Conservation (phyloP, 2,797 vertebrate genomes). For the Spheniscus humboldti region DNA sequence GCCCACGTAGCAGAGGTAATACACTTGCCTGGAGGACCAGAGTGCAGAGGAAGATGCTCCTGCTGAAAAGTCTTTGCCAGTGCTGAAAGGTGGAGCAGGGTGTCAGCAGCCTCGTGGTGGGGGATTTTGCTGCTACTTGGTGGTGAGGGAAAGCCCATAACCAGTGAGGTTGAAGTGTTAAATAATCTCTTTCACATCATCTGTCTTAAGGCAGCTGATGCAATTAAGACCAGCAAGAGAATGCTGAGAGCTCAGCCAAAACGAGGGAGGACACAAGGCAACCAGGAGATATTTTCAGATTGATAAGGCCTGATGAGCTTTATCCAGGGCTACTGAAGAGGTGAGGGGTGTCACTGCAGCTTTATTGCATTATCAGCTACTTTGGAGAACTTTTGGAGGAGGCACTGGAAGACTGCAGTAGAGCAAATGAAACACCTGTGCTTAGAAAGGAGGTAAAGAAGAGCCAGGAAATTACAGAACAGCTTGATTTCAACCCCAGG, state of each 20-base stretch:
- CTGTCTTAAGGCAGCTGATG: not conserved
- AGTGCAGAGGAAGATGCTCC: not conserved
- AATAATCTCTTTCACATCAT: not conserved
- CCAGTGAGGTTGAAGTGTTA: not conserved
- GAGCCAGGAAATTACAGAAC: not conserved
- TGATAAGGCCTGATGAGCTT: not conserved
- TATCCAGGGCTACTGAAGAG: not conserved
- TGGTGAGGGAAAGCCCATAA: not conserved
- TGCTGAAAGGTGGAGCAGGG: not conserved
- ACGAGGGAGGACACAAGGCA: not conserved
- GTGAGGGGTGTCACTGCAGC: not conserved
- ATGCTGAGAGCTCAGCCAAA: not conserved
- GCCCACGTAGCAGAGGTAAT: fast-evolving
- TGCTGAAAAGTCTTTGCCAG: not conserved
- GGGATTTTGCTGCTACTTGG: not conserved
- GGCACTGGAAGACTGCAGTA: not conserved
- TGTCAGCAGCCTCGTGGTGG: not conserved
- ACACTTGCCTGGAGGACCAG: not conserved
- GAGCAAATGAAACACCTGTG: not conserved
- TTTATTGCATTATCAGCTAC: not conserved
- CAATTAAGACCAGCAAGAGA: not conserved
- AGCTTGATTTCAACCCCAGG: not conserved
- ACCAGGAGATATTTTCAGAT: not conserved
- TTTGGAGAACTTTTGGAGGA: not conserved
- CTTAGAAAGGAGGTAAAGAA: not conserved